These are phyloP conservation scores for Pheosia gnoma DNA, from an alignment of 2,888 invertebrate species.

Conservation along the genomic window DNA sequence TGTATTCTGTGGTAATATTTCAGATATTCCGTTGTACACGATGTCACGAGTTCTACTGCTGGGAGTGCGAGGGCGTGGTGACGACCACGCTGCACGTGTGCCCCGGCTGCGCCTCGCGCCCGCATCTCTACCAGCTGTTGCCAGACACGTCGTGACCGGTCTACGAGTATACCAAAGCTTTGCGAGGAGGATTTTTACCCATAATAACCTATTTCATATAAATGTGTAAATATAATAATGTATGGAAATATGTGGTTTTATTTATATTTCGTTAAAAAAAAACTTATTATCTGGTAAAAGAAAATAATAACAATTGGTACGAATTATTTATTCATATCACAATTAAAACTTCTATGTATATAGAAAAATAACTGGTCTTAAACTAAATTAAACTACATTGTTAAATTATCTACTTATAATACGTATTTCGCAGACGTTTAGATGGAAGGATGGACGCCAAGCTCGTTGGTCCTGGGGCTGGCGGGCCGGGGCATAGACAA, in stretches of 20 bases:
- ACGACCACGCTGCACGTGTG: slow-evolving; percentile 97
- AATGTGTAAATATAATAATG: too few species aligned
- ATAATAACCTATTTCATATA: too few species aligned
- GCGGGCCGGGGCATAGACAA: too few species aligned
- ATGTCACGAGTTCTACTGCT: slow-evolving; percentile 93
- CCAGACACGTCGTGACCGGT: slow-evolving; percentile 54
- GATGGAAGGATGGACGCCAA: too few species aligned
- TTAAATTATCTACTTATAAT: slow-evolving; percentile 9
- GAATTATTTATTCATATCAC: slow-evolving; percentile 61
- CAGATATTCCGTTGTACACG: slow-evolving; percentile 92
- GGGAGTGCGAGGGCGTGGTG: slow-evolving; percentile 97
- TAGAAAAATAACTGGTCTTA: slow-evolving; percentile 51
- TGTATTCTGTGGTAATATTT: neutral
- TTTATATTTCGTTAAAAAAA: too few species aligned
- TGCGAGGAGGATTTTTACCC: too few species aligned
- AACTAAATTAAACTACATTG: slow-evolving; percentile 8
- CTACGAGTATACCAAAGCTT: neutral
- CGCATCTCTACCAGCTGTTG: slow-evolving; percentile 73
- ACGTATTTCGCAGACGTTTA: slow-evolving; percentile 3
- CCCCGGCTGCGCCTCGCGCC: slow-evolving; percentile 95
- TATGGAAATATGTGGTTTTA: too few species aligned
- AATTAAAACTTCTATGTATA: slow-evolving; percentile 49
- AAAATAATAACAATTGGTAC: slow-evolving; percentile 14
- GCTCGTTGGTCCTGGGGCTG: too few species aligned
- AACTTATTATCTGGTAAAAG: neutral